Evolutionary conservation across 2,113 vertebrate genomes (phyloP).

Genomic region (Triplophysa dalaica): DNA sequence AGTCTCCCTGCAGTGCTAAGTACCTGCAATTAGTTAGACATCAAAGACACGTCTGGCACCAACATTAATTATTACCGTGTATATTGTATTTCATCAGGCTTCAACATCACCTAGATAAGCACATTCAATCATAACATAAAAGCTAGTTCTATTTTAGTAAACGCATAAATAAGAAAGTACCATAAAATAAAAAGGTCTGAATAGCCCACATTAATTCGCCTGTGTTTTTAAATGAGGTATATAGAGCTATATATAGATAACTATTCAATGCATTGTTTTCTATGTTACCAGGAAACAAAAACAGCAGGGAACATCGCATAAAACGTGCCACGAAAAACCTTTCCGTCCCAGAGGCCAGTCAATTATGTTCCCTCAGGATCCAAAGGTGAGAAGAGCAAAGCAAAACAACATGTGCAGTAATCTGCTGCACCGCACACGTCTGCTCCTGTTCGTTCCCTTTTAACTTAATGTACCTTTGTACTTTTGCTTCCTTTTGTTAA

Average conservation of each 20-base stretch:
- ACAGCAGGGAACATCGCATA: constrained; percentile 42
- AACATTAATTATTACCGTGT: constrained; percentile 12
- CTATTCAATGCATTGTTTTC: constrained; percentile 32
- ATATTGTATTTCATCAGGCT: constrained; percentile 27
- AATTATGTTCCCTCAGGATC: constrained; percentile 61
- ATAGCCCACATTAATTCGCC: background rate
- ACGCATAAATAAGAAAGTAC: background rate
- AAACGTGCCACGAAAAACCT: constrained; percentile 54
- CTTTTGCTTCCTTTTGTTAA: background rate
- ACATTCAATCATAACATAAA: constrained; percentile 16
- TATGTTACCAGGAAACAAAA: constrained; percentile 55
- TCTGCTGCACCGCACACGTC: background rate
- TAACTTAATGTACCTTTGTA: constrained; percentile 17
- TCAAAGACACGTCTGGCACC: constrained; percentile 50
- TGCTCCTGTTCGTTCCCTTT: constrained; percentile 5
- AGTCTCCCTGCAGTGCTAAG: constrained; percentile 37
- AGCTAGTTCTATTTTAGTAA: background rate
- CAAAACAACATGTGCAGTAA: constrained; percentile 13
- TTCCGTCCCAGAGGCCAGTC: constrained; percentile 58
- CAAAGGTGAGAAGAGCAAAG: constrained; percentile 54
- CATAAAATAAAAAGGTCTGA: background rate
- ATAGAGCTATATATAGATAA: background rate
- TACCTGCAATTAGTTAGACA: constrained; percentile 56
- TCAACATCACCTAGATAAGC: constrained; percentile 16
- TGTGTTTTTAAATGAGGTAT: background rate